A percentile compares a stretch with the other conserved stretches of the same genome.
phyloP scores from a whole-genome alignment of 2,888 invertebrate species.

The Chrysolina haemoptera region DNA sequence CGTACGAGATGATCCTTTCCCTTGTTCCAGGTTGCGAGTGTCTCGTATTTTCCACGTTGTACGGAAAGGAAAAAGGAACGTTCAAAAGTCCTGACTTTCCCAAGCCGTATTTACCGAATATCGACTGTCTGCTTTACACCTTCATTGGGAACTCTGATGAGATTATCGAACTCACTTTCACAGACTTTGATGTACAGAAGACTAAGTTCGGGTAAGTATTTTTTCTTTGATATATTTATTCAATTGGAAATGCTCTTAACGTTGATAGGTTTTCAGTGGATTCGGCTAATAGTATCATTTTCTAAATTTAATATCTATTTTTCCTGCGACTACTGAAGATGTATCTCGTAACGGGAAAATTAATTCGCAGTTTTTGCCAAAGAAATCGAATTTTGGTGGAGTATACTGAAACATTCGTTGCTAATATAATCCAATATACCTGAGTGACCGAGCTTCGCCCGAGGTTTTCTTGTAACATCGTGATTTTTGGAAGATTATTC shows the following conservation, averaged over 20 bases:
- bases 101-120: slow-evolving; percentile 79
- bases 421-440: too few relatives aligned
- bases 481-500: too few relatives aligned
- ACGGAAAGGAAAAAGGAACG: slow-evolving; percentile 83
- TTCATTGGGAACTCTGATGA: slow-evolving; percentile 85
- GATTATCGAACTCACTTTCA: slow-evolving; percentile 86
- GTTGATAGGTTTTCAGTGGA: neutral
- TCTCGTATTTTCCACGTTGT: slow-evolving; percentile 84
- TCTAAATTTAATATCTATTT: neutral
- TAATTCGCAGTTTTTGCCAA: too few relatives aligned
- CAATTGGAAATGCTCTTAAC: neutral
- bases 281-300: neutral
- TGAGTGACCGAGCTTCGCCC: too few relatives aligned
- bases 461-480: too few relatives aligned
- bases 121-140: slow-evolving; percentile 88
- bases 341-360: too few relatives aligned
- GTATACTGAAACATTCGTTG: too few relatives aligned
- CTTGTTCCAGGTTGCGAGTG: slow-evolving; percentile 84
- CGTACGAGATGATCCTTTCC: slow-evolving; percentile 28
- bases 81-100: slow-evolving; percentile 91
- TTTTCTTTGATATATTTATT: neutral
- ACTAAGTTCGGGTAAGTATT: slow-evolving; percentile 78
- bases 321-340: too few relatives aligned
- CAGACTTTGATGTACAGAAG: slow-evolving; percentile 84
- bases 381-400: too few relatives aligned